phyloP scores from a whole-genome alignment of 1,140 invertebrate genomes.

The Ylistrum balloti region DNA sequence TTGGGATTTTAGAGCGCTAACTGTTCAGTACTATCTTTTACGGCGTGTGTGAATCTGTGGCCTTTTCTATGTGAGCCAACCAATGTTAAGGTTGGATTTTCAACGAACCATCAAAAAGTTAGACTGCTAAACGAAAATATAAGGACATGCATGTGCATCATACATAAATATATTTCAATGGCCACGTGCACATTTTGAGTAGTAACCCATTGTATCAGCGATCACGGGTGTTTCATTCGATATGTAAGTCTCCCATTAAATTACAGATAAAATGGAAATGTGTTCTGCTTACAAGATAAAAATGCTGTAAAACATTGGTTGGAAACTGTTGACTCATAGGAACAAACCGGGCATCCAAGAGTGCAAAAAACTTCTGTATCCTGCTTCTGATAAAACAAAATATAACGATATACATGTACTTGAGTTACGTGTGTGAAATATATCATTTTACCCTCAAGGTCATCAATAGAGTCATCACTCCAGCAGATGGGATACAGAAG shows the following conservation, averaged over 20 bases:
- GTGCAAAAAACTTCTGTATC: neutral
- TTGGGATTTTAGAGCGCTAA: no score
- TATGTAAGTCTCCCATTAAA: neutral
- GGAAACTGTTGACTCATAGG: constrained; percentile 19
- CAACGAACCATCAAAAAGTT: no score
- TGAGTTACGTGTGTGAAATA: constrained; percentile 24
- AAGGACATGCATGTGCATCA: neutral
- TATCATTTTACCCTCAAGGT: neutral
- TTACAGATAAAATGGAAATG: neutral
- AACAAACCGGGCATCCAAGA: neutral
- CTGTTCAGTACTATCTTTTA: no score
- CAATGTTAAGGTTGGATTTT: no score
- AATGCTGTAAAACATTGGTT: neutral
- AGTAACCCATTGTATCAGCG: neutral
- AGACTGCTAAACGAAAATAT: neutral
- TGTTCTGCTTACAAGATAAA: neutral
- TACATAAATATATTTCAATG: neutral
- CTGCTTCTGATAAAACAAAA: constrained; percentile 4
- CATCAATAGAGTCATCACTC: neutral
- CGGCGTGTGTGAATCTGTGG: no score
- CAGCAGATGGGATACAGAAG: neutral
- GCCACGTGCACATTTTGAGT: neutral
- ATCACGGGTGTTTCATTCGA: neutral
- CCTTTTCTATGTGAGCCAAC: no score
- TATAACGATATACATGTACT: neutral